A percentile compares a stretch with the other conserved stretches of the same genome.
These are phyloP conservation scores for Podargus strigoides DNA, from an alignment of 2,797 vertebrate species.

Conservation along the genomic window DNA sequence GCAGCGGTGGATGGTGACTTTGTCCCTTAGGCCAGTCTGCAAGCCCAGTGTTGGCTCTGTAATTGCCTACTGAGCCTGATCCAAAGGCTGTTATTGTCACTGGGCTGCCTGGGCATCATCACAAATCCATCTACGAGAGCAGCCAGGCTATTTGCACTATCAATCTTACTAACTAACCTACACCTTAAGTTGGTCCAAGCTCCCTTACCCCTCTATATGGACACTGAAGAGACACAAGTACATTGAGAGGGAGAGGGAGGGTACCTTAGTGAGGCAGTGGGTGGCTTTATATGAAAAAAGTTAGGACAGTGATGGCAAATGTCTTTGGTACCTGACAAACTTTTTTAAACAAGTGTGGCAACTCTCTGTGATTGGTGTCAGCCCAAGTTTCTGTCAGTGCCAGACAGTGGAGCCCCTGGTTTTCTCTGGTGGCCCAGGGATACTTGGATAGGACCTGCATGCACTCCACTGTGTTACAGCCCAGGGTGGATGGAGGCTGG, in stretches of 20 bases:
- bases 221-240: background rate
- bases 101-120: background rate
- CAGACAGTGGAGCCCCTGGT: background rate
- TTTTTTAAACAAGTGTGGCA: background rate
- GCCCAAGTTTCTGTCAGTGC: background rate
- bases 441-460: background rate
- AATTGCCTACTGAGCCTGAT: background rate
- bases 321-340: background rate
- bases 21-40: background rate
- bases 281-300: background rate
- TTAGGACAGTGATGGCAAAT: background rate
- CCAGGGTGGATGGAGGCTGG: background rate
- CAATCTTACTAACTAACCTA: background rate
- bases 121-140: background rate
- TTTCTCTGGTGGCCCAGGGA: background rate
- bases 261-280: background rate
- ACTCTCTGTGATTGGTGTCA: background rate
- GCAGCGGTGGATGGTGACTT: background rate
- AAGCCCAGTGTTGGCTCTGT: rapidly evolving
- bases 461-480: too few species aligned
- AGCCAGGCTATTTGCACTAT: background rate
- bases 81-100: background rate
- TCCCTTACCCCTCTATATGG: background rate
- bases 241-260: background rate
- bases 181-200: background rate